A percentile compares a stretch with the other conserved stretches of the same genome.
These are phyloP conservation scores for Caerostris extrusa DNA, from an alignment of 1,140 invertebrate genomes.

Conservation along the genomic window DNA sequence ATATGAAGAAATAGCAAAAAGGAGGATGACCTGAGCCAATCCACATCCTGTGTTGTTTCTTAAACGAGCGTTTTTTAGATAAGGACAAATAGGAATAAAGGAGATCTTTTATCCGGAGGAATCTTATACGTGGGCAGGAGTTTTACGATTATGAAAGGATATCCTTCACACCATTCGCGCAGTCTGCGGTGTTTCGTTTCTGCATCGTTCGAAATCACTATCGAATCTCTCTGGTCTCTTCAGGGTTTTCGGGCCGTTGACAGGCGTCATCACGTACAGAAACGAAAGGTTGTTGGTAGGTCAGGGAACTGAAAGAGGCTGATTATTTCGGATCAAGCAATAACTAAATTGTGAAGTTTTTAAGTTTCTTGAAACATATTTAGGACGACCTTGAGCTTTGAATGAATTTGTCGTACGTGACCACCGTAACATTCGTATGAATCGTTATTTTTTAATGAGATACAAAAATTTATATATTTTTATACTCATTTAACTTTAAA, in stretches of 20 bases:
- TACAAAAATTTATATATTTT: too few species aligned
- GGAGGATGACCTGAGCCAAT: not conserved
- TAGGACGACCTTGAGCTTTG: too few species aligned
- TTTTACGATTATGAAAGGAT: constrained; percentile 38
- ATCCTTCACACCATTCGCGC: constrained; percentile 19
- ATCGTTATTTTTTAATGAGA: too few species aligned
- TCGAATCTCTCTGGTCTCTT: not conserved
- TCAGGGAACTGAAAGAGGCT: not conserved
- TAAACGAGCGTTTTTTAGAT: constrained; percentile 16
- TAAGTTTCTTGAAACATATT: too few species aligned
- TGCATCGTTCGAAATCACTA: constrained; percentile 3
- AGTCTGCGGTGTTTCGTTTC: constrained; percentile 20
- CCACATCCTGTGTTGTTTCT: constrained; percentile 38
- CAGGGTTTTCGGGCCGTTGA: not conserved
- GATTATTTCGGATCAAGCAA: not conserved
- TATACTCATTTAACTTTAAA: too few species aligned
- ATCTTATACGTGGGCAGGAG: constrained; percentile 41
- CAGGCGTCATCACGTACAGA: constrained; percentile 23
- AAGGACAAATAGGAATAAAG: constrained; percentile 29
- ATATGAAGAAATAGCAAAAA: not conserved
- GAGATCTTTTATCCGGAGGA: constrained; percentile 24
- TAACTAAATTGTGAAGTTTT: not conserved
- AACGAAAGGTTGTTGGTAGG: constrained; percentile 7
- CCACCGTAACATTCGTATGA: too few species aligned
- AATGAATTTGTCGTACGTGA: too few species aligned